Evolutionary conservation across 2,113 vertebrate species (phyloP).

Genomic region (Hippocampus mohnikei): DNA sequence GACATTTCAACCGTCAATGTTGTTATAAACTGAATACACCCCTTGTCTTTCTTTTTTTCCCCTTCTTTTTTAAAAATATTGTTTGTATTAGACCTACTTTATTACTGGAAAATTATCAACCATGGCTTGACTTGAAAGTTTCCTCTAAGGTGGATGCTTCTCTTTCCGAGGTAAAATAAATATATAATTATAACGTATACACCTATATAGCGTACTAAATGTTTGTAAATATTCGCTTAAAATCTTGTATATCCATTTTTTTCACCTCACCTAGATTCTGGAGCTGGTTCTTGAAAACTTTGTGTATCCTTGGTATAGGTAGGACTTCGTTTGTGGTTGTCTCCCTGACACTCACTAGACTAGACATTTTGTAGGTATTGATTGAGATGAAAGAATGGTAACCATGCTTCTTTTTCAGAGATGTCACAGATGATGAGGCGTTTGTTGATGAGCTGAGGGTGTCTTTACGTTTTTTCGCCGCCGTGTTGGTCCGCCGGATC

Average conservation of each 20-base stretch:
- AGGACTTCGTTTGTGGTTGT: constrained; percentile 38
- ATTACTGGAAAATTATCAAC: constrained; percentile 94
- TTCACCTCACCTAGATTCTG: constrained; percentile 77
- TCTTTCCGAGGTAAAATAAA: constrained; percentile 84
- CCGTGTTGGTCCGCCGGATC: constrained; percentile 86
- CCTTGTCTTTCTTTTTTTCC: not conserved
- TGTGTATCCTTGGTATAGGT: constrained; percentile 98
- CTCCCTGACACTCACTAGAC: not conserved
- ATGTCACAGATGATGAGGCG: constrained; percentile 92
- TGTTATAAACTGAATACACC: not conserved
- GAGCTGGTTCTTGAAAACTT: constrained; percentile 96
- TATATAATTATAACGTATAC: not conserved
- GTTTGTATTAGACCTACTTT: constrained; percentile 79
- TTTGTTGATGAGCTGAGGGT: constrained; percentile 91
- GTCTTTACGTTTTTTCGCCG: constrained; percentile 87
- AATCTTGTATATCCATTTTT: not conserved
- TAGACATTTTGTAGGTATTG: not conserved
- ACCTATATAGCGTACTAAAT: no score
- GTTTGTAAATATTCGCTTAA: not conserved
- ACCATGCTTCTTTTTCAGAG: constrained; percentile 66
- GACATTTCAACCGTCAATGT: not conserved
- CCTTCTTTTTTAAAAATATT: not conserved
- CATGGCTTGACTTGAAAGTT: constrained; percentile 91
- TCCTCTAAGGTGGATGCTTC: constrained; percentile 93
- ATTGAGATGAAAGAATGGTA: not conserved